phyloP scores from a whole-genome alignment of 2,888 invertebrate genomes.

The Loripinus fragilis region DNA sequence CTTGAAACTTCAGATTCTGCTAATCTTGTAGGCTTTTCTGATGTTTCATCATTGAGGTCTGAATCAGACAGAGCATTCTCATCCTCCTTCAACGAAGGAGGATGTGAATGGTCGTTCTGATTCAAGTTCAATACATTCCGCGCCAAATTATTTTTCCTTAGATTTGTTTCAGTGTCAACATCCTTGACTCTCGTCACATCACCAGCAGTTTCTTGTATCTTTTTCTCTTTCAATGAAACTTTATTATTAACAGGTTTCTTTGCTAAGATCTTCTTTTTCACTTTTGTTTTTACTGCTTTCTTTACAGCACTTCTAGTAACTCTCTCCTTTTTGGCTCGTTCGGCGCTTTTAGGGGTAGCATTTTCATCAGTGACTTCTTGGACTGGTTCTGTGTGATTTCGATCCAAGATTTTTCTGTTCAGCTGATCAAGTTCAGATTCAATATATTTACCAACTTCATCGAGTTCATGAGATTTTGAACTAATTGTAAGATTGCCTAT shows the following conservation, averaged over 20 bases:
- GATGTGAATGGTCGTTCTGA: background rate
- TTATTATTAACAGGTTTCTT: background rate
- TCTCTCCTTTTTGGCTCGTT: background rate
- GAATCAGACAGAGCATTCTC: conserved; percentile 17
- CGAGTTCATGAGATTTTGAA: conserved; percentile 24
- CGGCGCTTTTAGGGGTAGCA: conserved; percentile 4
- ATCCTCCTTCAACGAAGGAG: conserved; percentile 9
- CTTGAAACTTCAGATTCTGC: background rate
- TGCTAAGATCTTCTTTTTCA: no score
- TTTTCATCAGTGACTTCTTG: no score
- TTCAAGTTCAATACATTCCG: background rate
- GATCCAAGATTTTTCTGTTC: conserved; percentile 21
- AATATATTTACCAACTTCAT: conserved; percentile 52
- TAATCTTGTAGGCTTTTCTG: background rate
- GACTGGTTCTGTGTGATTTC: background rate
- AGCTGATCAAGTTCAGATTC: conserved; percentile 53
- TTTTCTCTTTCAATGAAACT: conserved; percentile 32
- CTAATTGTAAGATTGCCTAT: background rate
- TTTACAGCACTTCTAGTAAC: no score
- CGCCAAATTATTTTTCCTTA: no score
- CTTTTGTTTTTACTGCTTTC: no score
- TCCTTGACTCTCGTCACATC: background rate
- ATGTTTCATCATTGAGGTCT: conserved; percentile 29
- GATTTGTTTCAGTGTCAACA: background rate
- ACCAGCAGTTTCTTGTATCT: conserved; percentile 24